These are phyloP conservation scores for Druceiella hillmani DNA, from an alignment of 2,888 invertebrate species.

Conservation along the genomic window DNA sequence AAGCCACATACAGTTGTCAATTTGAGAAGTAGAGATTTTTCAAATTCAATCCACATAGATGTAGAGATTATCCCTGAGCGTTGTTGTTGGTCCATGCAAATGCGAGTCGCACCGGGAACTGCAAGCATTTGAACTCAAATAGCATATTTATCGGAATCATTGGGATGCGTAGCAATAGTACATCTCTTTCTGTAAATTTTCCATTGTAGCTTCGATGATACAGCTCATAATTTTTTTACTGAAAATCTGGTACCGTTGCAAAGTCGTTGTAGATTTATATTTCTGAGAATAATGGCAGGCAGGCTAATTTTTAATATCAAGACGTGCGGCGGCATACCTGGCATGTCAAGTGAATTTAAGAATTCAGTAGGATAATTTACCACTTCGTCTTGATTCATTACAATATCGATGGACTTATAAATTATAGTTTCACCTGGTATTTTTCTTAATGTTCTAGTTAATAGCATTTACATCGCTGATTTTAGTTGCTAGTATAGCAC, in stretches of 20 bases:
- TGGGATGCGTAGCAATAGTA: too few relatives aligned
- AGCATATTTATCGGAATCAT: too few relatives aligned
- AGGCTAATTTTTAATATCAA: background rate
- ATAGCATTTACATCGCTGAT: background rate
- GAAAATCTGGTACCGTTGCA: background rate
- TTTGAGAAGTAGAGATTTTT: too few relatives aligned
- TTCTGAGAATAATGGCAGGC: background rate
- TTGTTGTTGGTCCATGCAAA: too few relatives aligned
- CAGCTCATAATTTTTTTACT: too few relatives aligned
- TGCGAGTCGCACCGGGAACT: too few relatives aligned
- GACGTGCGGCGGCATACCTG: conserved; percentile 1
- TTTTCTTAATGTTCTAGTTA: background rate
- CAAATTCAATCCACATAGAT: too few relatives aligned
- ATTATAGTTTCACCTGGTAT: background rate
- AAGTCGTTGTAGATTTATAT: background rate
- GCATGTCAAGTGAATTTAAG: background rate
- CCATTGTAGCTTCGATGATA: too few relatives aligned
- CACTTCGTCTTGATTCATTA: background rate
- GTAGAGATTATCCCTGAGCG: too few relatives aligned
- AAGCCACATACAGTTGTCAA: too few relatives aligned
- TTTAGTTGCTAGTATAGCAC: background rate
- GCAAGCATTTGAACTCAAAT: too few relatives aligned
- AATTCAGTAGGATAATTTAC: background rate
- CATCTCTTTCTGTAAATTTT: too few relatives aligned
- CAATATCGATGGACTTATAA: conserved; percentile 1